Evolutionary conservation across 2,797 vertebrate genomes (phyloP).

Genomic region (Borostomias antarcticus): DNA sequence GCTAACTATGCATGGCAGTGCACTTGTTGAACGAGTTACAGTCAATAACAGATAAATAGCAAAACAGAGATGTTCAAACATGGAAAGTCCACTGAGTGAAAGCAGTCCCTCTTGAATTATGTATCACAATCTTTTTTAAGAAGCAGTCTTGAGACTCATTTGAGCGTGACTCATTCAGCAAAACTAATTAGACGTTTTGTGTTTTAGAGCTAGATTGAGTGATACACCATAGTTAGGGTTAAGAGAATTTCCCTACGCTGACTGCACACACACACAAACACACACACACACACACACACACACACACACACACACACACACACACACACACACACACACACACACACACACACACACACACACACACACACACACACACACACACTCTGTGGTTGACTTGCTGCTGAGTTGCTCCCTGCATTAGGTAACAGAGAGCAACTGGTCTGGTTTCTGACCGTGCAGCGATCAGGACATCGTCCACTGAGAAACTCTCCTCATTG

Average conservation of each 20-base stretch:
- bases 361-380: slow-evolving; percentile 38
- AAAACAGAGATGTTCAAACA: background rate
- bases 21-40: too few species aligned
- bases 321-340: slow-evolving; percentile 11
- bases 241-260: slow-evolving; percentile 27
- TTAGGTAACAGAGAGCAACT: too few species aligned
- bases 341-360: slow-evolving; percentile 29
- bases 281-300: background rate
- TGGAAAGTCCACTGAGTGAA: background rate
- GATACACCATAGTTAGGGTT: slow-evolving; percentile 47
- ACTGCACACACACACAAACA: slow-evolving; percentile 1
- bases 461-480: slow-evolving; percentile 30
- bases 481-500: slow-evolving; percentile 30
- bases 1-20: too few species aligned
- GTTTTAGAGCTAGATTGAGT: slow-evolving; percentile 38
- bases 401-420: too few species aligned
- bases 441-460: too few species aligned
- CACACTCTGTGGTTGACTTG: too few species aligned
- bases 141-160: slow-evolving; percentile 36
- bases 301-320: slow-evolving; percentile 10
- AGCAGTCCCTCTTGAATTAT: background rate
- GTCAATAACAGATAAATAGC: too few species aligned
- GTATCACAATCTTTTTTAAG: slow-evolving; percentile 1
- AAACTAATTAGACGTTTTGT: slow-evolving; percentile 55
- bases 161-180: slow-evolving; percentile 54